These are phyloP conservation scores for Drosophila nikananu DNA, from an alignment of 1,140 invertebrate species.

Conservation along the genomic window DNA sequence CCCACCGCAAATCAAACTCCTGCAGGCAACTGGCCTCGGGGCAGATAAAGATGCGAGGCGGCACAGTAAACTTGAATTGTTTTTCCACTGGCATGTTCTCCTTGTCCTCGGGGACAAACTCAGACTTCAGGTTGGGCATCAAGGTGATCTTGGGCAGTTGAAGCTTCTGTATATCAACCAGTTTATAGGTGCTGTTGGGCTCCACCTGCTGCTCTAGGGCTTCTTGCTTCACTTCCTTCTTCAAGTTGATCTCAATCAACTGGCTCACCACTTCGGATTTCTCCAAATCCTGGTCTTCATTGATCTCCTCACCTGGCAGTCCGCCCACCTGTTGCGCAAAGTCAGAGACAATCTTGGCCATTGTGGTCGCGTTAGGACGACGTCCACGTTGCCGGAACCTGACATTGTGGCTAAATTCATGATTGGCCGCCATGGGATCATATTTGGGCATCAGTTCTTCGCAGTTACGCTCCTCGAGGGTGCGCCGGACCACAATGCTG, in stretches of 20 bases:
- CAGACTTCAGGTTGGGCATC: not conserved
- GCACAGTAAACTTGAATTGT: not conserved
- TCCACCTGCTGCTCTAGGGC: not conserved
- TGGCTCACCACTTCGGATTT: not conserved
- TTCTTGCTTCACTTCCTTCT: not conserved
- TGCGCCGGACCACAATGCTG: slow-evolving; percentile 18
- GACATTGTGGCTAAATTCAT: slow-evolving; percentile 34
- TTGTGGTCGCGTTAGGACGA: not conserved
- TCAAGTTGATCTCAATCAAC: not conserved
- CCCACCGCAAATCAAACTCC: slow-evolving; percentile 25
- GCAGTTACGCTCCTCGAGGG: slow-evolving; percentile 7
- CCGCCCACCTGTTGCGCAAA: slow-evolving; percentile 37
- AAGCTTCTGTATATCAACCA: too few species aligned
- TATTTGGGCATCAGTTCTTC: slow-evolving; percentile 11
- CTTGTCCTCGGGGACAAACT: not conserved
- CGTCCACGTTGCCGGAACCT: slow-evolving; percentile 17
- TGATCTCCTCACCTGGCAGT: too few species aligned
- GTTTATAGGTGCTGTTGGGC: not conserved
- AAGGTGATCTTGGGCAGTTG: not conserved
- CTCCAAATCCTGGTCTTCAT: not conserved
- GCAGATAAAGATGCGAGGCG: not conserved
- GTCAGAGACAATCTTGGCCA: slow-evolving; percentile 16
- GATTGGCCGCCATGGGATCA: slow-evolving; percentile 8
- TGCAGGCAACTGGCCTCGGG: not conserved
- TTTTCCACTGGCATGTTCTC: not conserved